Evolutionary conservation across 2,113 vertebrate species (phyloP).

Genomic region (Thalassoma bifasciatum): DNA sequence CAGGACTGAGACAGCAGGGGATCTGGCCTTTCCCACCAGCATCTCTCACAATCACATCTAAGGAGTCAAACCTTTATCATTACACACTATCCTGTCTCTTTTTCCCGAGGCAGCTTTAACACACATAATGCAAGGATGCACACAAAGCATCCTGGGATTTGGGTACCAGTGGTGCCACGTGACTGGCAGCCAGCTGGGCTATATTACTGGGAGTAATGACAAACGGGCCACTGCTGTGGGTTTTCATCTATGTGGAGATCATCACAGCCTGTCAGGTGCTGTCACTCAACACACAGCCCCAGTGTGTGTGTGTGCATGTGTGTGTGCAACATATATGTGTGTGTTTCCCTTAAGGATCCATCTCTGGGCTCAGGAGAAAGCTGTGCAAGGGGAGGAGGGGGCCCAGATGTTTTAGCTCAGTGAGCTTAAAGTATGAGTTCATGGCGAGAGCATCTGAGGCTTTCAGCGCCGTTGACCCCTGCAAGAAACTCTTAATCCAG

Average conservation of each 20-base stretch:
- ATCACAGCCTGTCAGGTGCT: conserved; percentile 42
- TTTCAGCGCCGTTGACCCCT: conserved; percentile 50
- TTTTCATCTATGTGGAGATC: conserved; percentile 33
- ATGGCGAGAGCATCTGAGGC: conserved; percentile 67
- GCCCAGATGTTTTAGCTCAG: conserved; percentile 74
- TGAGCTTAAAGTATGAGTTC: conserved; percentile 69
- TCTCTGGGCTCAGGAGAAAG: conserved; percentile 51
- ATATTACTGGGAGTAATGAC: conserved; percentile 63
- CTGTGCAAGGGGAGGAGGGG: conserved; percentile 45
- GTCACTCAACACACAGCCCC: conserved; percentile 43
- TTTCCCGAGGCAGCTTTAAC: conserved; percentile 20
- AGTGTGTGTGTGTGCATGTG: conserved; percentile 12
- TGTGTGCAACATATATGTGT: conserved; percentile 26
- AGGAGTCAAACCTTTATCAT: conserved; percentile 39
- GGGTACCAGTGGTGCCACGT: conserved; percentile 31
- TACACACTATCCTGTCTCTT: conserved; percentile 8
- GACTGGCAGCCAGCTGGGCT: conserved; percentile 70
- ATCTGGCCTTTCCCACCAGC: conserved; percentile 31
- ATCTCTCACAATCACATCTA: conserved; percentile 32
- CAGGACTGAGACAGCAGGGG: conserved; percentile 31
- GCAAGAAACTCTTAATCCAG: conserved; percentile 58
- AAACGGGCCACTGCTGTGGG: conserved; percentile 54
- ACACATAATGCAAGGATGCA: not conserved
- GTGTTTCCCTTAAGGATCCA: conserved; percentile 37
- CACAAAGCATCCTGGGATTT: conserved; percentile 56